Conservation (phyloP, 2,113 vertebrate species). For the Tapirus terrestris region DNA sequence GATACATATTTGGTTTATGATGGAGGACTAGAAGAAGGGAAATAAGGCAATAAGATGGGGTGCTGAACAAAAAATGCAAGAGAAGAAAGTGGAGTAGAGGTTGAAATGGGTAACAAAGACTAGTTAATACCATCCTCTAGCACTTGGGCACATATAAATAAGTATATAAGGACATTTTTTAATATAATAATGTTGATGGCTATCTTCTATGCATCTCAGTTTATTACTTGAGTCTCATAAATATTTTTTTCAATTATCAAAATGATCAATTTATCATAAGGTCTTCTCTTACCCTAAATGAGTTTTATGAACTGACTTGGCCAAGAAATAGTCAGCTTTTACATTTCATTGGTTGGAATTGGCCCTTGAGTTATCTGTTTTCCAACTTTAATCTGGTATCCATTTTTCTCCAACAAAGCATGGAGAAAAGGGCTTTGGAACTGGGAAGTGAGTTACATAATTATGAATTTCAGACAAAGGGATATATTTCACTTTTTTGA, state of each 20-base stretch:
- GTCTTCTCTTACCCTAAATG: neutral
- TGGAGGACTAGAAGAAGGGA: neutral
- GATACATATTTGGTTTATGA: neutral
- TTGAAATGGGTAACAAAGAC: neutral
- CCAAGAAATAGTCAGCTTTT: neutral
- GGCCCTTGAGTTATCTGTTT: neutral
- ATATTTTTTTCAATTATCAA: neutral
- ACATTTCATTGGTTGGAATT: neutral
- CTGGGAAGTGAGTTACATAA: neutral
- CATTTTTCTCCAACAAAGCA: constrained; percentile 26
- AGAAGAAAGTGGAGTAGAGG: neutral
- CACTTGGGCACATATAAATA: neutral
- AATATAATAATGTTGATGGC: neutral
- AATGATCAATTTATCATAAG: neutral
- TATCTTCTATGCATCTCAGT: neutral
- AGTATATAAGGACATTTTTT: neutral
- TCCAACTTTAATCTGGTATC: neutral
- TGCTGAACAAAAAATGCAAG: neutral
- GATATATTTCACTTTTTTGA: constrained; percentile 50
- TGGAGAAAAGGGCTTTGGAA: neutral
- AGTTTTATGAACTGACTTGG: neutral
- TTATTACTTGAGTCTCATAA: neutral
- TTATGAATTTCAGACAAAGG: constrained; percentile 53
- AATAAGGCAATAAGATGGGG: neutral
- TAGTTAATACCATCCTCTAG: neutral